phyloP scores from a whole-genome alignment of 1,140 invertebrate genomes.

The Drosophila nigromelanica region DNA sequence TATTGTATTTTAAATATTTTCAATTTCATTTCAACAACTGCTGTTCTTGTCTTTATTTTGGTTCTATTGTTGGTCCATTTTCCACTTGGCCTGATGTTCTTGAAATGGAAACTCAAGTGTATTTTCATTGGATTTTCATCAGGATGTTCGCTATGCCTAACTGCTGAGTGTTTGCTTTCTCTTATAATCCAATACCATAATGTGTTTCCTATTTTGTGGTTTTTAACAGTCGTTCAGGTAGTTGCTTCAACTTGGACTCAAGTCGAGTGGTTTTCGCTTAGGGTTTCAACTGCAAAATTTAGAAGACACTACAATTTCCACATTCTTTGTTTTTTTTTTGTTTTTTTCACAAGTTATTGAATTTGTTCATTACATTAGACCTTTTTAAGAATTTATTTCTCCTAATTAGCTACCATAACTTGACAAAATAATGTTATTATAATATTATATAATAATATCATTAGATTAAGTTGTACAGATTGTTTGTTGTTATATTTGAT shows the following conservation, averaged over 20 bases:
- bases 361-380: neutral
- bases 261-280: constrained; percentile 11
- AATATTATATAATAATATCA: no score
- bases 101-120: constrained; percentile 66
- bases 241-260: neutral
- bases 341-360: neutral
- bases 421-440: no score
- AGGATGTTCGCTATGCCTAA: constrained; percentile 46
- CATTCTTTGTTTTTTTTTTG: no score
- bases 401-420: no score
- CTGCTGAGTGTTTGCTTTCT: constrained; percentile 17
- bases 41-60: constrained; percentile 29
- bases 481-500: no score
- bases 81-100: constrained; percentile 62
- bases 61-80: constrained; percentile 63
- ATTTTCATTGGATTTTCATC: constrained; percentile 19
- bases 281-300: constrained; percentile 19
- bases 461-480: no score
- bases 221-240: constrained; percentile 33
- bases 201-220: constrained; percentile 44
- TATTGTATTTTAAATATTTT: constrained; percentile 73
- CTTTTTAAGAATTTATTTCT: no score
- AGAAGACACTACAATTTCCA: constrained; percentile 9
- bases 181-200: constrained; percentile 22
- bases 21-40: constrained; percentile 71